A percentile compares a stretch with the other conserved stretches of the same genome.
Conservation (phyloP, 1,140 invertebrate species). For the Oreohelix idahoensis region DNA sequence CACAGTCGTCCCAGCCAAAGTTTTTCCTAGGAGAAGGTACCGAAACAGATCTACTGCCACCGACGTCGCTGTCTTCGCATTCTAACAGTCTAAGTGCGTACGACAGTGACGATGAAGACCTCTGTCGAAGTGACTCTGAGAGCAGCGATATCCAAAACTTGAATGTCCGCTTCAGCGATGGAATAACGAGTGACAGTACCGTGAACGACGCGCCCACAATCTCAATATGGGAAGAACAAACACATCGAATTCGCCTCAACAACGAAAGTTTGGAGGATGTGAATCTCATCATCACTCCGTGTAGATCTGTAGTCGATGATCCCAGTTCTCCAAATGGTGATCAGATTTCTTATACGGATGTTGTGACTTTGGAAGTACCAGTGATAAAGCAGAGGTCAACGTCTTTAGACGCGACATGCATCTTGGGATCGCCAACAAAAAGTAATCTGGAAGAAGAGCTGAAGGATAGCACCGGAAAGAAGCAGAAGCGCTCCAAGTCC, state of each 20-base stretch:
- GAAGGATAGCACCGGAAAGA: slow-evolving; percentile 5
- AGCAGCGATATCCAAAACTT: neutral
- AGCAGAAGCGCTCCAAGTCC: slow-evolving; percentile 36
- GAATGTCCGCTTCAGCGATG: neutral
- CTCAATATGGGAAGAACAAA: neutral
- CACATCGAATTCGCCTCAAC: neutral
- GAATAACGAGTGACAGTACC: neutral
- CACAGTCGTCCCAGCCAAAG: neutral
- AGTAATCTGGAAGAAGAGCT: slow-evolving; percentile 38
- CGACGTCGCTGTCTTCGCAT: neutral
- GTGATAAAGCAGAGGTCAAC: slow-evolving; percentile 66
- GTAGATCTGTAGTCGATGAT: neutral
- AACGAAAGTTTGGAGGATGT: slow-evolving; percentile 4
- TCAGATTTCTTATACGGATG: slow-evolving; percentile 55
- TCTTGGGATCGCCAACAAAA: slow-evolving; percentile 45
- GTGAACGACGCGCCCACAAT: neutral
- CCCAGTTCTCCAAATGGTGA: neutral
- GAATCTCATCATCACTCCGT: neutral
- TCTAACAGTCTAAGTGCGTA: neutral
- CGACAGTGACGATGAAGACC: slow-evolving; percentile 12
- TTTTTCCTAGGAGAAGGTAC: neutral
- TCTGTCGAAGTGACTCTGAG: slow-evolving; percentile 38
- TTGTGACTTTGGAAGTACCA: slow-evolving; percentile 66
- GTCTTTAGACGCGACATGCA: slow-evolving; percentile 64
- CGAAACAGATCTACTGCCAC: neutral